Conservation (phyloP, 2,797 vertebrate genomes). For the Synaphobranchus kaupii region DNA sequence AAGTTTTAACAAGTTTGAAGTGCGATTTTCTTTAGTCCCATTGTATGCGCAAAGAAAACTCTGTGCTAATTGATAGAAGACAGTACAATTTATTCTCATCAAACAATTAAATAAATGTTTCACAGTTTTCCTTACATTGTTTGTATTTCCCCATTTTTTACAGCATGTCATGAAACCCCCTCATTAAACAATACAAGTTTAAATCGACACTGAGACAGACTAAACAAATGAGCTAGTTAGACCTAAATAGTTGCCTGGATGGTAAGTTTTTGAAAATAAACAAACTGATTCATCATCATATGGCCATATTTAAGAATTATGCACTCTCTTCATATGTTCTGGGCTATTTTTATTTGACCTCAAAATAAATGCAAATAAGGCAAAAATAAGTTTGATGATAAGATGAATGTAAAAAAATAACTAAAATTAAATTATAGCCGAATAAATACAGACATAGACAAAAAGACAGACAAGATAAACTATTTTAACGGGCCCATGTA, state of each 20-base stretch:
- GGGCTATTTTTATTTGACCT: constrained; percentile 69
- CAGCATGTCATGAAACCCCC: constrained; percentile 73
- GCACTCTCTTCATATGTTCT: constrained; percentile 68
- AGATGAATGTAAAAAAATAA: constrained; percentile 64
- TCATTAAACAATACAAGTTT: constrained; percentile 74
- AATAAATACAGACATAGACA: constrained; percentile 73
- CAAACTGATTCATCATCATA: constrained; percentile 69
- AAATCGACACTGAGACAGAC: constrained; percentile 76
- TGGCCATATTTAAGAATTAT: constrained; percentile 70
- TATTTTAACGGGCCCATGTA: constrained; percentile 65
- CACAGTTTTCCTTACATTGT: constrained; percentile 66
- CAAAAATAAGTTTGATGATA: constrained; percentile 65
- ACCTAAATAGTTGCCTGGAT: constrained; percentile 63
- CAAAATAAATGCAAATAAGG: constrained; percentile 65
- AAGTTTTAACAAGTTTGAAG: background rate
- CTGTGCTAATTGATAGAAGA: constrained; percentile 51
- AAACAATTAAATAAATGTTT: constrained; percentile 65
- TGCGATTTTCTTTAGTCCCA: background rate
- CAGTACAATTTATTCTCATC: constrained; percentile 61
- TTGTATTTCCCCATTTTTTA: constrained; percentile 75
- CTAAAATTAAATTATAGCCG: constrained; percentile 62
- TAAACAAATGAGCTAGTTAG: constrained; percentile 65
- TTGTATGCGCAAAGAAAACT: constrained; percentile 18
- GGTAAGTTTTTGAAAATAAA: constrained; percentile 67
- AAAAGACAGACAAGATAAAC: constrained; percentile 75